Conservation (phyloP, 2,113 vertebrate species). For the Rutilus rutilus region DNA sequence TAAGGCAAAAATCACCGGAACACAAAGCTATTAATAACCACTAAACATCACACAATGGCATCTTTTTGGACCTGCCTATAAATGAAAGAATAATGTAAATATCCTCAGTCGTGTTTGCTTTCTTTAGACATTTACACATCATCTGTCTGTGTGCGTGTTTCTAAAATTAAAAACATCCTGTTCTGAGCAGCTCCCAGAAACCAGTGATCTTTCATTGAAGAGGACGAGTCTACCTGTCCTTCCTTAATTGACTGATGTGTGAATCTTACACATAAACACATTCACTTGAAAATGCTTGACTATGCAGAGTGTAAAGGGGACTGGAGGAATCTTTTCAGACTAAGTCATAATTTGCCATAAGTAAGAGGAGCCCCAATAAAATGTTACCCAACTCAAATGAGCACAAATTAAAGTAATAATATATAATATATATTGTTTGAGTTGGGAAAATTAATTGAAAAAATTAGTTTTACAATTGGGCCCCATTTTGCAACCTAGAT, state of each 20-base stretch:
- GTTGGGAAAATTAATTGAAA: background rate
- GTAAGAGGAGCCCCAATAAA: too few species aligned
- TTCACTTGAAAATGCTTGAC: background rate
- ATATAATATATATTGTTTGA: too few species aligned
- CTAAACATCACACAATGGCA: conserved; percentile 5
- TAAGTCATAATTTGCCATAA: too few species aligned
- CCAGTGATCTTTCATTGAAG: background rate
- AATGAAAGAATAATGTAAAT: conserved; percentile 44
- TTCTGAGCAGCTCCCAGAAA: background rate
- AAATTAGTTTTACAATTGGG: background rate
- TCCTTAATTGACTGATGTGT: background rate
- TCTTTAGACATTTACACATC: conserved; percentile 33
- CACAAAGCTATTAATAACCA: conserved; percentile 6
- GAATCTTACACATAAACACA: background rate
- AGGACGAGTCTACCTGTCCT: background rate
- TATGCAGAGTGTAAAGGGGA: too few species aligned
- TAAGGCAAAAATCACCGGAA: background rate
- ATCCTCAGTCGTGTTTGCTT: conserved; percentile 30
- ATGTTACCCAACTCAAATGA: too few species aligned
- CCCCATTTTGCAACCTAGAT: background rate
- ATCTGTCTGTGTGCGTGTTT: background rate
- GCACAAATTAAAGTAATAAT: too few species aligned
- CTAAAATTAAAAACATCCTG: conserved; percentile 24
- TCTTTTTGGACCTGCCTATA: conserved; percentile 45
- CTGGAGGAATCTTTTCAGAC: too few species aligned